Conservation (phyloP, 2,888 invertebrate genomes). For the Ormia ochracea region DNA sequence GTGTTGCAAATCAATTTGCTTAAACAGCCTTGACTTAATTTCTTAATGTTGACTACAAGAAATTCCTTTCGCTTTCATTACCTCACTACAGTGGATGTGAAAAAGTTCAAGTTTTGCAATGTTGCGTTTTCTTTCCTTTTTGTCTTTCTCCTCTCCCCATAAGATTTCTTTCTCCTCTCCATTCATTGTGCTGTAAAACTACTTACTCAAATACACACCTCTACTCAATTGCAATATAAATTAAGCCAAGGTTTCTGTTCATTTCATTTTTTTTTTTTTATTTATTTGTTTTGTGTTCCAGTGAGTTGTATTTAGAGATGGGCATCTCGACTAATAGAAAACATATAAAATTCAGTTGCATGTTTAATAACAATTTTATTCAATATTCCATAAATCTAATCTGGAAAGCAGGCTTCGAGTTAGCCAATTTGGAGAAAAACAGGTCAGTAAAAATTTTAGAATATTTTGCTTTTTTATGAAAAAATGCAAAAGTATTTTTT, state of each 20-base stretch:
- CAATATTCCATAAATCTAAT: no score
- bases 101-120: not conserved
- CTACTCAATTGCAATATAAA: not conserved
- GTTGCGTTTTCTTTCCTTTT: constrained; percentile 5
- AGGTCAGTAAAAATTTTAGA: no score
- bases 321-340: no score
- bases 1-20: not conserved
- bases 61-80: constrained; percentile 55
- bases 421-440: no score
- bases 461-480: no score
- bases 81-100: not conserved
- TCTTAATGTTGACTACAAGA: constrained; percentile 16
- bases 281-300: not conserved
- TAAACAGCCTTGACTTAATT: constrained; percentile 50
- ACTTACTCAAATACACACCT: constrained; percentile 15
- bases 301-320: not conserved
- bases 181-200: constrained; percentile 4
- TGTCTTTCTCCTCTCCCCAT: not conserved
- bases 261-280: not conserved
- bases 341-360: no score
- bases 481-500: no score
- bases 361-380: no score
- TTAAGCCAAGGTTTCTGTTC: not conserved
- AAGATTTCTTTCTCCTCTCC: no score
- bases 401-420: no score